These are phyloP conservation scores for Mythimna vitellina DNA, from an alignment of 2,888 invertebrate species.

Conservation along the genomic window DNA sequence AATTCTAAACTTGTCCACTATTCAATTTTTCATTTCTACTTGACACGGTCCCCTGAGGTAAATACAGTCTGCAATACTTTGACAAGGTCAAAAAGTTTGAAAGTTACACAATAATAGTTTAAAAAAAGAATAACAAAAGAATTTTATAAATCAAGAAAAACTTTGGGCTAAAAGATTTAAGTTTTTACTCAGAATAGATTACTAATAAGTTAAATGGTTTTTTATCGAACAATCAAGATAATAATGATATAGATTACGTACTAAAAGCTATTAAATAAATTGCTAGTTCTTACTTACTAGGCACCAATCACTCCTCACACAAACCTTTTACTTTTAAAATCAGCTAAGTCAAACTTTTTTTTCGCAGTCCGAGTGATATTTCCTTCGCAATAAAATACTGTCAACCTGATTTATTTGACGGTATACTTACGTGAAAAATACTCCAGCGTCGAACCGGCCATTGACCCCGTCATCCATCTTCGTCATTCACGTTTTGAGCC, in stretches of 20 bases:
- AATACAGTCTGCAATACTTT: slow-evolving; percentile 5
- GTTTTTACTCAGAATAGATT: not conserved
- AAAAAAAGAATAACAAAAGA: not conserved
- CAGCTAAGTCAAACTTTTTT: slow-evolving; percentile 53
- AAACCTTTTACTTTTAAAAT: not conserved
- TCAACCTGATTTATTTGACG: slow-evolving; percentile 81
- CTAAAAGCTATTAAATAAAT: no score
- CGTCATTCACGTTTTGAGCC: slow-evolving; percentile 65
- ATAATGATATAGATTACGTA: no score
- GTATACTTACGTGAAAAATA: slow-evolving; percentile 75
- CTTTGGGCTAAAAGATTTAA: no score
- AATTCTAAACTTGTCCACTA: slow-evolving; percentile 17
- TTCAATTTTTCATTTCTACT: slow-evolving; percentile 34
- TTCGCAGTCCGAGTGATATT: slow-evolving; percentile 69
- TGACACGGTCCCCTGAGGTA: slow-evolving; percentile 41
- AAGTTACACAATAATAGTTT: slow-evolving; percentile 11
- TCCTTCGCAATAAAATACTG: slow-evolving; percentile 71
- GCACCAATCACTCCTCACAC: no score
- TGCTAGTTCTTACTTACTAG: no score
- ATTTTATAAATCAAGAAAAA: not conserved
- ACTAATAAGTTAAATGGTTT: no score
- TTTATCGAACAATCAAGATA: no score
- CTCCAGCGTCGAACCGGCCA: slow-evolving; percentile 65
- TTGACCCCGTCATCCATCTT: slow-evolving; percentile 73
- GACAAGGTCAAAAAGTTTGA: slow-evolving; percentile 15